Conservation (phyloP, 2,888 invertebrate genomes). For the Drosophila macrothrix region DNA sequence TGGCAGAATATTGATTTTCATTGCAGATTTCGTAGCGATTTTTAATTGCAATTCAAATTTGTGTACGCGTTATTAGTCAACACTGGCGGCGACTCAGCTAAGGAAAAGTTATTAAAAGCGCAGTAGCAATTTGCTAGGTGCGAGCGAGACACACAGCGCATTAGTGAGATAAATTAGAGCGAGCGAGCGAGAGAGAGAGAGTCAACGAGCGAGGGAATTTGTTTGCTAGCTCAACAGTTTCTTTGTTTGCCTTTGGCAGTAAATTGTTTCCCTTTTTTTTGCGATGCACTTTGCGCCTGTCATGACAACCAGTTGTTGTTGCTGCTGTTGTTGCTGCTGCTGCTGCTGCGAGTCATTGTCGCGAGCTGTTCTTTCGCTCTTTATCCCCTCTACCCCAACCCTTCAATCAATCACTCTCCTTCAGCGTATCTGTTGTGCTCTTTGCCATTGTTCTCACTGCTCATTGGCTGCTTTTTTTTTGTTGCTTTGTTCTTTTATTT, state of each 20-base stretch:
- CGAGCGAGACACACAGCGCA: background rate
- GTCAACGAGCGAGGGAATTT: slow-evolving; percentile 11
- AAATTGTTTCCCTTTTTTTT: slow-evolving; percentile 28
- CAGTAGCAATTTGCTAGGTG: background rate
- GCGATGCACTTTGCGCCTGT: slow-evolving; percentile 57
- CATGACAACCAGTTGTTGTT: slow-evolving; percentile 46
- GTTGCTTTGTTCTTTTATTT: slow-evolving; percentile 62
- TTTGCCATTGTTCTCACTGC: slow-evolving; percentile 59
- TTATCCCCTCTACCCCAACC: background rate
- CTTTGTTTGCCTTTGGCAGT: slow-evolving; percentile 45
- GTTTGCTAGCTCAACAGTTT: slow-evolving; percentile 48
- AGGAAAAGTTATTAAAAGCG: slow-evolving; percentile 32
- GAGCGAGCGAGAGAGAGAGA: background rate
- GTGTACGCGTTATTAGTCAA: slow-evolving; percentile 44
- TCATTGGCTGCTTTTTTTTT: slow-evolving; percentile 36
- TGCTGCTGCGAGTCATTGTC: slow-evolving; percentile 39
- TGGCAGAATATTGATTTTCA: slow-evolving; percentile 45
- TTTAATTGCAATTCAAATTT: slow-evolving; percentile 50
- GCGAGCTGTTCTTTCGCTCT: slow-evolving; percentile 3
- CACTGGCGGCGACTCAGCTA: slow-evolving; percentile 29
- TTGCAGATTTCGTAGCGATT: slow-evolving; percentile 8
- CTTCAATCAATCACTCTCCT: slow-evolving; percentile 36
- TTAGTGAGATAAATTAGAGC: background rate
- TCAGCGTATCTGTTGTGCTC: slow-evolving; percentile 4
- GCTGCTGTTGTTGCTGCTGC: slow-evolving; percentile 2